phyloP scores from a whole-genome alignment of 37 sponge, comb jelly and placozoan species.

The Cliona cf. orientalis region DNA sequence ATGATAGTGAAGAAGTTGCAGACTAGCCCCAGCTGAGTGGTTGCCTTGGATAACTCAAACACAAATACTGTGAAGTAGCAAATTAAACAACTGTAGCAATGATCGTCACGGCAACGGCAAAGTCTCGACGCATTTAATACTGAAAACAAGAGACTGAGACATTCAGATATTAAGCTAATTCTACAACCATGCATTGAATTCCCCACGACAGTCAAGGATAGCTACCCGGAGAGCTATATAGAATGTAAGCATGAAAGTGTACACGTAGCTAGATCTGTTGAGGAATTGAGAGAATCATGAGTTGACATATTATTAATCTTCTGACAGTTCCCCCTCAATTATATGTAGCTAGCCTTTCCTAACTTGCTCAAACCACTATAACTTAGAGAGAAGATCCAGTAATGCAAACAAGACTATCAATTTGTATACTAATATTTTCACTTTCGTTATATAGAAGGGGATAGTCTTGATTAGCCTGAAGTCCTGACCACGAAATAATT shows the following conservation, averaged over 20 bases:
- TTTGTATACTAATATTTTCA: too few species aligned
- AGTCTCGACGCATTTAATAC: slow-evolving; percentile 38
- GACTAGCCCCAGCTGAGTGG: slow-evolving; percentile 55
- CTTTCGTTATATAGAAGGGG: too few species aligned
- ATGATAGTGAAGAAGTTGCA: slow-evolving; percentile 70
- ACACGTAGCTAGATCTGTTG: not conserved
- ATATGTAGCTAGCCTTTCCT: too few species aligned
- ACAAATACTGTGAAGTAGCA: slow-evolving; percentile 18
- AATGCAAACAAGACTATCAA: too few species aligned
- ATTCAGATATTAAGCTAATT: not conserved
- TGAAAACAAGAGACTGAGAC: not conserved
- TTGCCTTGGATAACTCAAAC: not conserved
- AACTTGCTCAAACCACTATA: too few species aligned
- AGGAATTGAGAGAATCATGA: not conserved
- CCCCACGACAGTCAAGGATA: not conserved
- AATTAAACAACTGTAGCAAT: slow-evolving; percentile 21
- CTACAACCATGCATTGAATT: not conserved
- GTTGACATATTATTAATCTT: too few species aligned
- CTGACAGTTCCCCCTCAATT: too few species aligned
- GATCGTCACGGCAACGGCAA: slow-evolving; percentile 18
- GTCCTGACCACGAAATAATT: too few species aligned
- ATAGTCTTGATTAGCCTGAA: too few species aligned
- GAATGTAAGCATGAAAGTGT: not conserved
- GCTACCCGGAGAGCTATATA: not conserved
- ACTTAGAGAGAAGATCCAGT: too few species aligned